Base-by-base conservation (phyloP, 2,797 vertebrate genomes). In the Myioborus miniatus region DNA sequence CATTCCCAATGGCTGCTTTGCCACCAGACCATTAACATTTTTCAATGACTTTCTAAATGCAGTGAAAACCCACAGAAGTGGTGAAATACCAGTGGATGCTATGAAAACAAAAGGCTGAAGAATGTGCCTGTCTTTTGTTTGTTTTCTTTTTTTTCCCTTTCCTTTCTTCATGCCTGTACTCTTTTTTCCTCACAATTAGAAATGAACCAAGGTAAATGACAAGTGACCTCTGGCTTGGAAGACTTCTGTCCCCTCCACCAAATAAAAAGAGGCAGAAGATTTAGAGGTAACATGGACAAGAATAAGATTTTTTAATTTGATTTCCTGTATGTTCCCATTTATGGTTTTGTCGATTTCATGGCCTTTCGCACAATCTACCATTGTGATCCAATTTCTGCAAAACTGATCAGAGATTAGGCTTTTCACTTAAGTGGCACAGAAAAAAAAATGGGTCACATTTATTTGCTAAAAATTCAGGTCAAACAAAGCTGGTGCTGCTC, bases 31-130 rank as follows among this genome's bases (percentile, higher is more conserved):
- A 93, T 98, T 98, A 97, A 95, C 97, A 96, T 96, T 96, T 96
- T 97, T 97, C 96, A 97, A 55, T 82, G 97, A 97, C 97, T 97
- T 97, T 97, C 94, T 94, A 96, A 97, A 95, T 30, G 92, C 94
- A 91, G 89, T 89, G 89, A 95, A 94, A 96, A 97, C 96, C 58
- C 93, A 89, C 84, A 78, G 92, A 90, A 94, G 63, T 81, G 46
- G 81, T 94, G 96, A 97, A 93, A 58, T 87, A 97, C 87, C 93
- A 60, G 50, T 71, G 78, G 24, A 72, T 56, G 37, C 94, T 94
- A 87, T 75, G 43, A 93, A 96, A 96, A 96, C 83, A 86, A 94
- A 91, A 93, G 72, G 71, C 90, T 87, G 93, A 96, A 94, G 63
- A 81, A 95, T 92, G 78, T n/a, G 24, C 23, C 71, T 87, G 49